These are phyloP conservation scores for Drosophila subobscura DNA, from an alignment of 1,140 invertebrate species.

Conservation along the genomic window DNA sequence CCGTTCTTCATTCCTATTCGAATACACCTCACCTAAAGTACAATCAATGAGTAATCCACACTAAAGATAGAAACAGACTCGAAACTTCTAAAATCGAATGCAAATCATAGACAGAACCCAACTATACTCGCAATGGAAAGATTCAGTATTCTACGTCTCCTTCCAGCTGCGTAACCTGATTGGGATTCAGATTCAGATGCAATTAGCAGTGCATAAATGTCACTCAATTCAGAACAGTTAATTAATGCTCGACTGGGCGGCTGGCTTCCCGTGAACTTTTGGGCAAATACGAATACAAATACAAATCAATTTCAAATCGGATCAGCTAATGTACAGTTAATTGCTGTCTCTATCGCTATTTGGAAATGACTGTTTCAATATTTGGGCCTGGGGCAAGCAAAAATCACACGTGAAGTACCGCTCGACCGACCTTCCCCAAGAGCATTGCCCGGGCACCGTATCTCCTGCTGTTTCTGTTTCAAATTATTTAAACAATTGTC, in stretches of 20 bases:
- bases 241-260: slow-evolving; percentile 16
- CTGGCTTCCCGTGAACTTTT: slow-evolving; percentile 46
- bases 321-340: slow-evolving; percentile 29
- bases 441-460: slow-evolving; percentile 46
- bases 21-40: no score
- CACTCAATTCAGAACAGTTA: slow-evolving; percentile 12
- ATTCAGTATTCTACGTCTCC: slow-evolving; percentile 26
- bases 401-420: not conserved
- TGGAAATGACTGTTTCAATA: slow-evolving; percentile 24
- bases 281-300: not conserved
- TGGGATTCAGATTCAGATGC: not conserved
- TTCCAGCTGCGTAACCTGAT: slow-evolving; percentile 7
- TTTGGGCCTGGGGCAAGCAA: slow-evolving; percentile 11
- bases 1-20: no score
- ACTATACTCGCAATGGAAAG: slow-evolving; percentile 15
- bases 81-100: slow-evolving; percentile 43
- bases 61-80: no score
- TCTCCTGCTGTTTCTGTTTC: slow-evolving; percentile 26
- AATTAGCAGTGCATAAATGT: slow-evolving; percentile 27
- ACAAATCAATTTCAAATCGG: slow-evolving; percentile 10
- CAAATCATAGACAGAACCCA: slow-evolving; percentile 36
- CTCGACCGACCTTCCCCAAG: slow-evolving; percentile 61
- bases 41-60: no score
- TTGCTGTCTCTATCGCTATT: slow-evolving; percentile 4
- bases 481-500: slow-evolving; percentile 67